Evolutionary conservation across 2,113 vertebrate species (phyloP).

Genomic region (Clarias magur): DNA sequence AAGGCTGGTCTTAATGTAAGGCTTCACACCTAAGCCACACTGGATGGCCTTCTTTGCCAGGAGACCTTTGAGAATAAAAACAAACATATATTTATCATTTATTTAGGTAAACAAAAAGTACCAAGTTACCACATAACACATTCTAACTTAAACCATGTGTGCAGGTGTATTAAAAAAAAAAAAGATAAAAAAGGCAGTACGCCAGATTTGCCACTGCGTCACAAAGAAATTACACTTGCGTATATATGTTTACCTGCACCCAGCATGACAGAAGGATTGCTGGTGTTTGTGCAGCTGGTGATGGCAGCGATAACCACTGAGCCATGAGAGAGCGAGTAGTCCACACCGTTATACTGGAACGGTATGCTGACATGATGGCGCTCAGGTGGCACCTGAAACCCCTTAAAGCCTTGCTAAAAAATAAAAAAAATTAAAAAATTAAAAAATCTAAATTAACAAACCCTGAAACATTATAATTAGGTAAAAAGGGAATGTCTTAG

Average conservation of each 20-base stretch:
- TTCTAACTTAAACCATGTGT: background rate
- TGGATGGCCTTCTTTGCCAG: constrained; percentile 92
- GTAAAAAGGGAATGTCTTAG: background rate
- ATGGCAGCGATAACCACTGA: constrained; percentile 97
- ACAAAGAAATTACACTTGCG: background rate
- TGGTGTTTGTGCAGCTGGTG: constrained; percentile 99
- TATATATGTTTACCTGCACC: constrained; percentile 81
- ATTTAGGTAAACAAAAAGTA: background rate
- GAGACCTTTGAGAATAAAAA: constrained; percentile 73
- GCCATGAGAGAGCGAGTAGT: constrained; percentile 84
- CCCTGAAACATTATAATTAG: background rate
- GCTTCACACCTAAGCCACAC: constrained; percentile 86
- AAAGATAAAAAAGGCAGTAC: background rate
- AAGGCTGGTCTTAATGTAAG: constrained; percentile 96
- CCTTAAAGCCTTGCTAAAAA: constrained; percentile 95
- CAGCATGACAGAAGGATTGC: constrained; percentile 97
- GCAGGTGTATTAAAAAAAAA: too few relatives aligned
- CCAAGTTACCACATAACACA: background rate
- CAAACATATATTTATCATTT: background rate
- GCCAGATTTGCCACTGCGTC: background rate
- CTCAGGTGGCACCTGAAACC: constrained; percentile 84
- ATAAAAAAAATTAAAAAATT: background rate
- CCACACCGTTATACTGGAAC: constrained; percentile 77
- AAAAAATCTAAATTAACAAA: background rate
- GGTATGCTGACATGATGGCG: constrained; percentile 67